Evolutionary conservation across 2,113 vertebrate genomes (phyloP), one percentile per base, ranked within the genome.

Genomic region (Platichthys stellatus): DNA sequence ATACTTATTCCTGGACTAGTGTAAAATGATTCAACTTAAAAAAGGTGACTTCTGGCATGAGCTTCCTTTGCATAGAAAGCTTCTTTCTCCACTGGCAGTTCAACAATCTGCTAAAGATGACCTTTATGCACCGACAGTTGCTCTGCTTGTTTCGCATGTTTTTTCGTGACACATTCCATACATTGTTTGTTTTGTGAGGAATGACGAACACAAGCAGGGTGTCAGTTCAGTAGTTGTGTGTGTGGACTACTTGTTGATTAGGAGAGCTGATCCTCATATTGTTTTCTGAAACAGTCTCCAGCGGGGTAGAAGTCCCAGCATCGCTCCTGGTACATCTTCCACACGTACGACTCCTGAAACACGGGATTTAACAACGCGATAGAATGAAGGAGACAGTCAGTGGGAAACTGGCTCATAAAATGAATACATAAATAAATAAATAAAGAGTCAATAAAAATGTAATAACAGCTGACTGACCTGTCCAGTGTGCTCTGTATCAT

Each of bases 401-500:
- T 43, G 10, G 40, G 40, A 43, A 51, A 18, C 35, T 38, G 35
- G 35, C 8, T 38, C 18, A 17, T 18, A 51, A 51, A 17, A 51
- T 17, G 17, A 2, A 51, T 6, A 21, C 20, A 56, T 8, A 6
- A 14, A 26, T 17, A 56, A 56, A 23, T 28, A 26, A 2, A 75
- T 4, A 18, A 23, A 38, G 2, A 38, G 35, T 8, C 35, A 56
- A 23, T 28, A 26, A 2, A 15, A 69, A 51, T 8, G 9, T 38
- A 38, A 75, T 5, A 18, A 23, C 10, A 43, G 10, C 40, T 21
- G 15, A 88, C 94, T 92, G 70, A 97, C 97, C 96, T 97, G 97
- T 3, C 97, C 97, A 0, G 97, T 98, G 93, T 98, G 96, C 76
- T 98, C 97, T 0, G 97, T 98, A 67, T 98, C 96, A 17, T 98